Percentiles rank a stretch among this genome's conserved stretches.
These are phyloP conservation scores for Triplophysa siluroides DNA, from an alignment of 2,113 vertebrate genomes.

Conservation along the genomic window DNA sequence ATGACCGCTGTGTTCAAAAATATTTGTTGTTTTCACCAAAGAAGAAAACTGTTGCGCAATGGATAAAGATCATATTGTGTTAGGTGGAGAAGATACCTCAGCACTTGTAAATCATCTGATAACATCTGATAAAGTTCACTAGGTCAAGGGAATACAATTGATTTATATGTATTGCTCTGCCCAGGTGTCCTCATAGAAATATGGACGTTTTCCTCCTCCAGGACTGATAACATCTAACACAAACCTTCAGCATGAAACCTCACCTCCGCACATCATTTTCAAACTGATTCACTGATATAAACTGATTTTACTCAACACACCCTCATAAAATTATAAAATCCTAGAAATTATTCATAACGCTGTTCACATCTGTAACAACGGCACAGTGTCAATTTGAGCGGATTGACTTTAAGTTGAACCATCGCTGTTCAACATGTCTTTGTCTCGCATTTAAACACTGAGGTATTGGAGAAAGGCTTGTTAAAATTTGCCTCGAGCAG, in stretches of 20 bases:
- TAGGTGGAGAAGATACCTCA: not conserved
- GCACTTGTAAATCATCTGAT: constrained; percentile 10
- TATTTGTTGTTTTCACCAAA: not conserved
- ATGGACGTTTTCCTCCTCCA: constrained; percentile 24
- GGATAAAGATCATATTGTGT: constrained; percentile 15
- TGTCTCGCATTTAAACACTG: constrained; percentile 21
- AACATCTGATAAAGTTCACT: not conserved
- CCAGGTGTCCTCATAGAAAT: constrained; percentile 47
- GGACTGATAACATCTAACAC: too few relatives aligned
- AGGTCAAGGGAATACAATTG: constrained; percentile 8
- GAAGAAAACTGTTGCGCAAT: not conserved
- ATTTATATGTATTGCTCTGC: constrained; percentile 45
- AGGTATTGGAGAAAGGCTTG: constrained; percentile 5
- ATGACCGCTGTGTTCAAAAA: constrained; percentile 13
- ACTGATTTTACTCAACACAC: not conserved
- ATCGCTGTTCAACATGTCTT: not conserved
- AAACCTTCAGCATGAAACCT: not conserved
- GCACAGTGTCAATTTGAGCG: not conserved
- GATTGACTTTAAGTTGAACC: constrained; percentile 10
- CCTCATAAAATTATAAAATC: not conserved
- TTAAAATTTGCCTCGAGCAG: constrained; percentile 40
- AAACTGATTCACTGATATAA: not conserved
- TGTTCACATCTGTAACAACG: not conserved
- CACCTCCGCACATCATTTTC: not conserved
- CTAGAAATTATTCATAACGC: not conserved